Base-by-base conservation (phyloP, 2,113 vertebrate species). In the Donacobius atricapilla region DNA sequence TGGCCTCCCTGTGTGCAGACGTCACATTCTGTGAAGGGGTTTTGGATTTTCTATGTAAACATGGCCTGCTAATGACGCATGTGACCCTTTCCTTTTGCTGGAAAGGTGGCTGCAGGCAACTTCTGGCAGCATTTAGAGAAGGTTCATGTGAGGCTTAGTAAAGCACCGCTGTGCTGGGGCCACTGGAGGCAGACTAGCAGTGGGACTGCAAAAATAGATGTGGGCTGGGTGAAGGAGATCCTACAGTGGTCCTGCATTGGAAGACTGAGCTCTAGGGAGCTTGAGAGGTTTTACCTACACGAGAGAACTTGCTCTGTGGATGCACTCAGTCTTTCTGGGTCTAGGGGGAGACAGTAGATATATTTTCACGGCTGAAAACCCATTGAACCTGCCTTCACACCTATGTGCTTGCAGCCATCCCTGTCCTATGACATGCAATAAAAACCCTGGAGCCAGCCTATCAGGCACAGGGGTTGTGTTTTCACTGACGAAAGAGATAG, bases 1-100 rank as follows among this genome's bases (percentile, higher is more conserved):
- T 54, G 94, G 95, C 94, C 92, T 93, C 68, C 48, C 93, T 87
- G 82, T 66, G 90, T 89, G 82, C 42, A 10, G 65, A 88, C 4
- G 7, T 95, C 97, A 96, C 28, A 7, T 87, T 93, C 88, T 96
- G 92, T 90, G 89, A 97, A 97, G 95, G 64, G 60, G 3, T 76
- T 70, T 84, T 93, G 54, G 6, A 37, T 88, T 83, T 90, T 65
- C 72, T 79, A 13, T 90, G 87, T 94, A 91, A 90, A 80, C 56
- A 48, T 0, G 7, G 42, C 45, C 72, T 23, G 82, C 63, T 87
- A 71, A 72, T 47, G 91, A 94, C 0, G 58, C 33, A 48, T 23
- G 83, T 94, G 97, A 96, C 86, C 84, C 90, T 94, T 93, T 92
- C 78, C 73, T 71, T 48, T 54, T 24, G 25, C 63, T 71, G 48